A percentile compares a stretch with the other conserved stretches of the same genome.
Conservation (phyloP, 2,113 vertebrate species). For the Anoplopoma fimbria region DNA sequence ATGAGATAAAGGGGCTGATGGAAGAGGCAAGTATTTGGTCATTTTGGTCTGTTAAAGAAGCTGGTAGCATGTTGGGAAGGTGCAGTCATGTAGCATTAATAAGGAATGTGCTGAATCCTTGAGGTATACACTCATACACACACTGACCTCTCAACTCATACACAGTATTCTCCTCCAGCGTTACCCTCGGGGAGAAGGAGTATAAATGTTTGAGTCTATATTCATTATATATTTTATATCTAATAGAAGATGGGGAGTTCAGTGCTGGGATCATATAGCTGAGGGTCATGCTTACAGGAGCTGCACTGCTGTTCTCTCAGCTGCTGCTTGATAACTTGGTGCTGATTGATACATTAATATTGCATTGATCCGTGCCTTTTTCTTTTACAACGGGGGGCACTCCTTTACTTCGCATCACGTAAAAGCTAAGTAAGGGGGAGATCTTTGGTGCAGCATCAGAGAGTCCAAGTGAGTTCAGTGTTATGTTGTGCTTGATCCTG, state of each 20-base stretch:
- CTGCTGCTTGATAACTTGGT: slow-evolving; percentile 63
- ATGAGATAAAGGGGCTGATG: slow-evolving; percentile 9
- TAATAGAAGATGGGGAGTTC: slow-evolving; percentile 36
- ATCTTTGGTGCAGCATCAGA: not conserved
- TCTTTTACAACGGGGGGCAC: slow-evolving; percentile 6
- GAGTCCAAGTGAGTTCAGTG: not conserved
- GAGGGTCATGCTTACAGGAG: slow-evolving; percentile 50
- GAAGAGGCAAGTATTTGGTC: slow-evolving; percentile 34
- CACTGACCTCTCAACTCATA: slow-evolving; percentile 12
- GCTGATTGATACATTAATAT: slow-evolving; percentile 79
- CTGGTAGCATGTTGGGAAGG: not conserved
- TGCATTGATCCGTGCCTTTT: slow-evolving; percentile 62
- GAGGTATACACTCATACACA: slow-evolving; percentile 27
- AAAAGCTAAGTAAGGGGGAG: not conserved
- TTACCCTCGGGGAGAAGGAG: slow-evolving; percentile 17
- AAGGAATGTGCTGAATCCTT: slow-evolving; percentile 22
- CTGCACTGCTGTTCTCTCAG: slow-evolving; percentile 41
- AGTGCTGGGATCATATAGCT: slow-evolving; percentile 36
- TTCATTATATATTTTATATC: slow-evolving; percentile 54
- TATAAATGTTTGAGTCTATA: slow-evolving; percentile 61
- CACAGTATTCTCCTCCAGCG: not conserved
- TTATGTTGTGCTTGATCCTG: not conserved
- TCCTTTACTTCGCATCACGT: slow-evolving; percentile 21
- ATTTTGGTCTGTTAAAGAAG: not conserved
- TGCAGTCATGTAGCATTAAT: slow-evolving; percentile 34